Evolutionary conservation across 1,140 invertebrate species (phyloP).

Genomic region (Zaprionus ghesquierei): DNA sequence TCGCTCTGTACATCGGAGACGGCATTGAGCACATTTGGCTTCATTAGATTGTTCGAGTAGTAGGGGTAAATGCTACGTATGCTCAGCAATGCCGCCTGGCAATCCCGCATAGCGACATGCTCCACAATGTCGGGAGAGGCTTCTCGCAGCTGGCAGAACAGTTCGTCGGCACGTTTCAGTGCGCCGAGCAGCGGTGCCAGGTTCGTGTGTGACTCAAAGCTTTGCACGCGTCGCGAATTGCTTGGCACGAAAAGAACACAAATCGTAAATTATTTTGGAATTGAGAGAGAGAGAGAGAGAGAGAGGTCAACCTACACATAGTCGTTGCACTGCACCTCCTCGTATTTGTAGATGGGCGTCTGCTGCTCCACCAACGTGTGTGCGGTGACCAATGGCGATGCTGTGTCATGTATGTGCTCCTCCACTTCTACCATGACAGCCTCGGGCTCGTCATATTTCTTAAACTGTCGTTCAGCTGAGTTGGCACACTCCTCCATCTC

Average conservation of each 20-base stretch:
- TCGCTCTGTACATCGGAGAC: slow-evolving; percentile 78
- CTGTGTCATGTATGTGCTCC: slow-evolving; percentile 87
- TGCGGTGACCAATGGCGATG: slow-evolving; percentile 86
- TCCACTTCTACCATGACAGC: slow-evolving; percentile 88
- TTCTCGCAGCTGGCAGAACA: slow-evolving; percentile 53
- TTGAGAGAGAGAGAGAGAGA: neutral
- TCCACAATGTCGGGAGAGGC: slow-evolving; percentile 63
- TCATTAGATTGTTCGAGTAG: slow-evolving; percentile 77
- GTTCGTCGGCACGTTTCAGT: slow-evolving; percentile 75
- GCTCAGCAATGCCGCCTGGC: slow-evolving; percentile 59
- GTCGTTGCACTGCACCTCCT: slow-evolving; percentile 82
- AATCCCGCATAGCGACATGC: slow-evolving; percentile 61
- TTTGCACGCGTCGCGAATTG: slow-evolving; percentile 75
- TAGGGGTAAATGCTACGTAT: slow-evolving; percentile 79
- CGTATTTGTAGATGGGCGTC: slow-evolving; percentile 87
- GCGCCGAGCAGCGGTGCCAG: slow-evolving; percentile 68
- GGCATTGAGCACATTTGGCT: slow-evolving; percentile 73
- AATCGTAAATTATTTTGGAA: neutral
- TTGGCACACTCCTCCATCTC: slow-evolving; percentile 80
- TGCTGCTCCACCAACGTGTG: slow-evolving; percentile 86
- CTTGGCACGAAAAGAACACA: slow-evolving; percentile 19
- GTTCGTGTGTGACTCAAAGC: slow-evolving; percentile 79
- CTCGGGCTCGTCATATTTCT: slow-evolving; percentile 84
- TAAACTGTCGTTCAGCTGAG: slow-evolving; percentile 78
- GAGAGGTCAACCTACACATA: slow-evolving; percentile 64